Conservation (phyloP, 2,113 vertebrate species). For the Serinus canaria region DNA sequence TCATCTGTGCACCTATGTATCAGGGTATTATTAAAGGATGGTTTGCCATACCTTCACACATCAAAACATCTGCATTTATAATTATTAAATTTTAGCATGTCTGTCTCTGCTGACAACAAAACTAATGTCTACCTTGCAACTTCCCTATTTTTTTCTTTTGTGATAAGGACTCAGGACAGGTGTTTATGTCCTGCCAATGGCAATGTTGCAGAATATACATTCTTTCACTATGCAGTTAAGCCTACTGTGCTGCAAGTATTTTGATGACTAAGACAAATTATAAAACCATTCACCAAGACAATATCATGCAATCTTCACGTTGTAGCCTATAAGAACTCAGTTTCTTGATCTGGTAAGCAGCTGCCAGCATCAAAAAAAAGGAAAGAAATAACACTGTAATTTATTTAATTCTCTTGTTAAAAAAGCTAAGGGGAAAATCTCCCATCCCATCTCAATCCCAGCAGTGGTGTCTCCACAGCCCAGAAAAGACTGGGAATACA, state of each 20-base stretch:
- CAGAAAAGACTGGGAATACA: neutral
- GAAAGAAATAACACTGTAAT: neutral
- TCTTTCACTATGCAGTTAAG: conserved; percentile 60
- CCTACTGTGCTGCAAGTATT: neutral
- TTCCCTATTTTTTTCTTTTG: neutral
- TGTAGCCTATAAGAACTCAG: neutral
- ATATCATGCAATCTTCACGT: neutral
- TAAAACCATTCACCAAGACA: neutral
- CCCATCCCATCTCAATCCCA: neutral
- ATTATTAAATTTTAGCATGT: neutral
- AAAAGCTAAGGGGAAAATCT: neutral
- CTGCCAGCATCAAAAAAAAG: neutral
- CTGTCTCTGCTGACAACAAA: neutral
- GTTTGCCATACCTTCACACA: neutral
- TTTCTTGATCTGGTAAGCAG: neutral
- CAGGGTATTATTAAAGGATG: neutral
- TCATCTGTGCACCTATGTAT: neutral
- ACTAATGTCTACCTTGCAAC: neutral
- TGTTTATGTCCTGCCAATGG: conserved; percentile 17
- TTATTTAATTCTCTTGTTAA: neutral
- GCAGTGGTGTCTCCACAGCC: neutral
- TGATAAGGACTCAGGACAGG: neutral
- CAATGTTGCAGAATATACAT: neutral
- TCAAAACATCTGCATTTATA: neutral
- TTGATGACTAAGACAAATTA: conserved; percentile 10